A percentile compares a stretch with the other conserved stretches of the same genome.
Evolutionary conservation across 1,140 invertebrate genomes (phyloP).

Genomic region (Drosophila ogumai): DNA sequence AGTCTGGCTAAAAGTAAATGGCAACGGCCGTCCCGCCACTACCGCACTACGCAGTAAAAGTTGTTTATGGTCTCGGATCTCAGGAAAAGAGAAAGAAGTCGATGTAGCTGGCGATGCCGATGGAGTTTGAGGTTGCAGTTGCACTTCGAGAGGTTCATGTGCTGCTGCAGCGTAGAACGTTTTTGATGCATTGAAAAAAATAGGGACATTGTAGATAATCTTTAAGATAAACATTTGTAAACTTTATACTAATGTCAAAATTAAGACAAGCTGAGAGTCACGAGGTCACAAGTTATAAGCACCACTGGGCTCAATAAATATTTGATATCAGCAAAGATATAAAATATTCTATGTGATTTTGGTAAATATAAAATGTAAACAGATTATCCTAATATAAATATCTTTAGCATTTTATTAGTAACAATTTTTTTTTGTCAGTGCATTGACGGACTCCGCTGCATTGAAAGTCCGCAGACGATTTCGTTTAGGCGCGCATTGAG

Average conservation of each 20-base stretch:
- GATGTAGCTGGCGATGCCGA: constrained; percentile 34
- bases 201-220: neutral
- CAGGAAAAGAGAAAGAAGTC: constrained; percentile 56
- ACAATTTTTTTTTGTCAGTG: neutral
- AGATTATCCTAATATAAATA: neutral
- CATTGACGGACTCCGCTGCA: constrained; percentile 40
- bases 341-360: too few relatives aligned
- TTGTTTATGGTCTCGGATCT: constrained; percentile 69
- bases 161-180: constrained; percentile 67
- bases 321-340: too few relatives aligned
- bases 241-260: too few relatives aligned
- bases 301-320: too few relatives aligned
- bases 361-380: neutral
- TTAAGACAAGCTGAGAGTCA: neutral
- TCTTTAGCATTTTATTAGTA: too few relatives aligned
- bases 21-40: constrained; percentile 47
- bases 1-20: constrained; percentile 70
- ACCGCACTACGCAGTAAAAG: constrained; percentile 81
- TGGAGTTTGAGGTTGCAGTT: constrained; percentile 16
- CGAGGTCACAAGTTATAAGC: neutral
- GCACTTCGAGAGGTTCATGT: constrained; percentile 35
- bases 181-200: constrained; percentile 38
- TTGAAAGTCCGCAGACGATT: constrained; percentile 77
- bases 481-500: constrained; percentile 66
- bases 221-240: too few relatives aligned